A percentile compares a stretch with the other conserved stretches of the same genome.
These are phyloP conservation scores for Cecropterus lyciades DNA, from an alignment of 1,140 invertebrate species.

Conservation along the genomic window DNA sequence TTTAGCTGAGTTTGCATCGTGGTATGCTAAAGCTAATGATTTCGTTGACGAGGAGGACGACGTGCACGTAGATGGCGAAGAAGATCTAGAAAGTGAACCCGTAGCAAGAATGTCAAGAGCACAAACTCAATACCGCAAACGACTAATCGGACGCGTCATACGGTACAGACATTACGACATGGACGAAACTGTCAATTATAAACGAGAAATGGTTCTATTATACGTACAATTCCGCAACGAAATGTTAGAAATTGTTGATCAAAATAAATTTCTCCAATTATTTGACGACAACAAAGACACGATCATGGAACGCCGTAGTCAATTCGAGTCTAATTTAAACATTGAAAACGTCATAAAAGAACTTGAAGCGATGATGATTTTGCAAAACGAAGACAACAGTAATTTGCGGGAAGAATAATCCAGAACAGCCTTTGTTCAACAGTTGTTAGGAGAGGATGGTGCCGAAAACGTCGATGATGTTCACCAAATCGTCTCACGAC, in stretches of 20 bases:
- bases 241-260: constrained; percentile 57
- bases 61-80: constrained; percentile 52
- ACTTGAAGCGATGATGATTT: constrained; percentile 56
- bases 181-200: constrained; percentile 60
- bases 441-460: constrained; percentile 43
- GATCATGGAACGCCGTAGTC: constrained; percentile 54
- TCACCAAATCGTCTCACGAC: constrained; percentile 37
- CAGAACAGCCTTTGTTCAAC: too few relatives aligned
- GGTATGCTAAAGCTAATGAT: constrained; percentile 57
- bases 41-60: constrained; percentile 58
- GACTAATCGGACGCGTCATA: constrained; percentile 52
- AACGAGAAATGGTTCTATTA: constrained; percentile 64
- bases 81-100: constrained; percentile 48
- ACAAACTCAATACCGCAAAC: constrained; percentile 52
- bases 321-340: constrained; percentile 51
- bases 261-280: constrained; percentile 58
- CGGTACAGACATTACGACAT: constrained; percentile 60
- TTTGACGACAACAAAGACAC: constrained; percentile 56
- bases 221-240: constrained; percentile 59
- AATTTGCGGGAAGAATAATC: too few relatives aligned
- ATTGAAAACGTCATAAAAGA: constrained; percentile 58
- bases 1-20: constrained; percentile 65
- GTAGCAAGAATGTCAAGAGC: constrained; percentile 43
- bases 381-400: constrained; percentile 46
- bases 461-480: constrained; percentile 48